Conservation (phyloP, 2,113 vertebrate species). For the Paradoxurus hermaphroditus region DNA sequence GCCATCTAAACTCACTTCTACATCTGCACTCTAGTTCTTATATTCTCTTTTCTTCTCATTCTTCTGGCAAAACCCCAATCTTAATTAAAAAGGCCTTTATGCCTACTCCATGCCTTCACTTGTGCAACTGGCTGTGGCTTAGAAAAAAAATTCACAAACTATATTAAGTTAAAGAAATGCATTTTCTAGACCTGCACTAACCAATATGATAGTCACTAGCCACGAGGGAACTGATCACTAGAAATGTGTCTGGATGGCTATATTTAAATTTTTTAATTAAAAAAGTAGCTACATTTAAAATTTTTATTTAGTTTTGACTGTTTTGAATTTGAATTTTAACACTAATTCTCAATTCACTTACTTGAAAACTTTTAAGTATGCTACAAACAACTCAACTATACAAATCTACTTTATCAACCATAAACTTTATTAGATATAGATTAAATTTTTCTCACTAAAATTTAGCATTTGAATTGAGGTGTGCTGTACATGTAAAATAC, state of each 20-base stretch:
- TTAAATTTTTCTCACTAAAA: neutral
- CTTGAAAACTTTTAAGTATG: neutral
- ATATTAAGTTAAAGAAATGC: neutral
- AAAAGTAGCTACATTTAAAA: neutral
- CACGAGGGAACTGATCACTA: neutral
- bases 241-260: neutral
- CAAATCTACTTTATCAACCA: neutral
- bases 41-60: neutral
- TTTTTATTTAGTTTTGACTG: neutral
- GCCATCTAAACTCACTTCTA: no score
- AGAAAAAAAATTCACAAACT: neutral
- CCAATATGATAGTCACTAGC: neutral
- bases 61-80: neutral
- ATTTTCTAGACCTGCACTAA: neutral
- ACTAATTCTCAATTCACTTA: neutral
- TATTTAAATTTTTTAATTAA: neutral
- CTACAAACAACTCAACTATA: neutral
- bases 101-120: neutral
- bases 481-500: neutral
- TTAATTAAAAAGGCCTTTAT: neutral
- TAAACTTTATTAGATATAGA: neutral
- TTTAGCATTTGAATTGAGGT: neutral
- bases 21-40: neutral
- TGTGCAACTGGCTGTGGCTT: neutral
- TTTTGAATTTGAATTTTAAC: neutral